phyloP scores from a whole-genome alignment of 1,140 invertebrate genomes.

The Argopecten irradians region DNA sequence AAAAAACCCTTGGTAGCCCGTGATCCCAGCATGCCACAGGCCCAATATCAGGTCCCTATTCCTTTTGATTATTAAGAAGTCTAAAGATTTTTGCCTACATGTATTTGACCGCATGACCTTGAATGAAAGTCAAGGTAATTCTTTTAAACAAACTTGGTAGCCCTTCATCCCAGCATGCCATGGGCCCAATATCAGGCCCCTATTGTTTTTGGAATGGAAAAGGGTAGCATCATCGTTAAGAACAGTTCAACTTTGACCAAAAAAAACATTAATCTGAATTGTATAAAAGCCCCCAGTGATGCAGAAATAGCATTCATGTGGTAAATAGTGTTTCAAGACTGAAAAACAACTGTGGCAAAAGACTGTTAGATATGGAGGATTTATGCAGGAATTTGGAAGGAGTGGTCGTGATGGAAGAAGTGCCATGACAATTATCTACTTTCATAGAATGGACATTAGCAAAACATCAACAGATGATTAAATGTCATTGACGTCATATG shows the following conservation, averaged over 20 bases:
- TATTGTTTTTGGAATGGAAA: too few species aligned
- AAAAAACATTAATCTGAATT: neutral
- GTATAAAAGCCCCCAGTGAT: neutral
- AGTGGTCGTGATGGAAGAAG: neutral
- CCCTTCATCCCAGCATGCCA: too few species aligned
- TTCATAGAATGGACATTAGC: constrained; percentile 26
- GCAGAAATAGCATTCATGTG: neutral
- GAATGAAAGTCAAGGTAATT: neutral
- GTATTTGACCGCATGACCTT: too few species aligned
- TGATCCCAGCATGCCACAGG: too few species aligned
- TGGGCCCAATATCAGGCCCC: too few species aligned
- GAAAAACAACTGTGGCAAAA: neutral
- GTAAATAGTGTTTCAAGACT: neutral
- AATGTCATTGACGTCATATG: neutral
- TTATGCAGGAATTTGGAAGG: neutral
- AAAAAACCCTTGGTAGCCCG: too few species aligned
- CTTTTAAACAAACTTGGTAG: neutral
- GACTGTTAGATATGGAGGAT: neutral
- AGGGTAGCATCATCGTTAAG: neutral
- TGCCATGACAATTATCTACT: constrained; percentile 25
- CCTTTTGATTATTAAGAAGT: too few species aligned
- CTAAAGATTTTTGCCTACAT: too few species aligned
- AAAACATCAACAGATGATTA: constrained; percentile 26
- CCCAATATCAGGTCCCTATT: too few species aligned
- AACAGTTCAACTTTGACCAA: neutral